Percentiles rank a stretch among this genome's conserved stretches.
These are phyloP conservation scores for Lepas anatifera DNA, from an alignment of 2,888 invertebrate species.

Conservation along the genomic window DNA sequence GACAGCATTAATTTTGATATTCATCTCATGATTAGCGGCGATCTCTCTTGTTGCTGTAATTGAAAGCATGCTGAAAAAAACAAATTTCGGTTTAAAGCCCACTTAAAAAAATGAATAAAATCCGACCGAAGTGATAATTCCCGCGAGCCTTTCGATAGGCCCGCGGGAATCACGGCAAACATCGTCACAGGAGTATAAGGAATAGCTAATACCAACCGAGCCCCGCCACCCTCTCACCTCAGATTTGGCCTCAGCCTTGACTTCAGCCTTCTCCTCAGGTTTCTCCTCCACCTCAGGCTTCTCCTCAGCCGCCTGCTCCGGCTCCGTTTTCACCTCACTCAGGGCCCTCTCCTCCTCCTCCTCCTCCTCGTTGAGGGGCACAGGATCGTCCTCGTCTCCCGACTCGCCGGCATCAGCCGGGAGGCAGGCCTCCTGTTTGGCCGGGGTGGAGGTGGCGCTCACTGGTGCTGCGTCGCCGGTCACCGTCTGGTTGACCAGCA, in stretches of 20 bases:
- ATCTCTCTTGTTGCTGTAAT: too few species aligned
- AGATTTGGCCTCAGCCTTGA: neutral
- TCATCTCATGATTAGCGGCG: too few species aligned
- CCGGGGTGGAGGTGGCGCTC: neutral
- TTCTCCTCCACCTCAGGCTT: neutral
- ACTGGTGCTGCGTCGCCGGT: neutral
- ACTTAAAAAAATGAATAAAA: too few species aligned
- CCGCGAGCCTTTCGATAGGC: too few species aligned
- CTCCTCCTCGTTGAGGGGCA: slow-evolving; percentile 21
- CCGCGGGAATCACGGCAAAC: too few species aligned
- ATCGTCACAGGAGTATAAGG: too few species aligned
- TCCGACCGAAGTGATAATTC: too few species aligned
- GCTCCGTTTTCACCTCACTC: neutral
- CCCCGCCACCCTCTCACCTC: neutral
- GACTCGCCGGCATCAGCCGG: slow-evolving; percentile 27
- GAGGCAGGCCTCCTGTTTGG: slow-evolving; percentile 17
- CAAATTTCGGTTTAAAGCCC: too few species aligned
- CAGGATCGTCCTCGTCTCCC: slow-evolving; percentile 31
- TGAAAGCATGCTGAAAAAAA: too few species aligned
- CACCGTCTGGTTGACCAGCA: slow-evolving; percentile 24
- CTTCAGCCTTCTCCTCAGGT: neutral
- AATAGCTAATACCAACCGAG: neutral
- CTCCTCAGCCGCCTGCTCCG: neutral
- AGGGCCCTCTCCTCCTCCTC: neutral
- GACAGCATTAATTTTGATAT: too few species aligned